A percentile compares a stretch with the other conserved stretches of the same genome.
phyloP scores from a whole-genome alignment of 2,113 vertebrate species.

The Crotalus helleri region DNA sequence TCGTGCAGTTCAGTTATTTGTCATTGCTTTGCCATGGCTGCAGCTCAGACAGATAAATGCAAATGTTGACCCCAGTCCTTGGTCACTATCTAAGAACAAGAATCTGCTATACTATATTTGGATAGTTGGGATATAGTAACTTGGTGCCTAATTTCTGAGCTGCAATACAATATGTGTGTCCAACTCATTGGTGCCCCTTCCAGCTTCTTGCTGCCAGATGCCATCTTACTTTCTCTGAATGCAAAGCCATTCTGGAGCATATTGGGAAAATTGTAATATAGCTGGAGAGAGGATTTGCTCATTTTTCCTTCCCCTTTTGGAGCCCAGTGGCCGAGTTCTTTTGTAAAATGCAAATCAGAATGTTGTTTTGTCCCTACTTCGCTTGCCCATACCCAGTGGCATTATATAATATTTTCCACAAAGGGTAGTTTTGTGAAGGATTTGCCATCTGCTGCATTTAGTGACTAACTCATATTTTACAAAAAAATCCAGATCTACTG shows the following conservation, averaged over 20 bases:
- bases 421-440: not conserved
- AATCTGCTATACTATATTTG: not conserved
- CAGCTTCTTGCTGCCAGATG: not conserved
- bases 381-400: not conserved
- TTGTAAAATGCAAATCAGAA: not conserved
- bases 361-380: not conserved
- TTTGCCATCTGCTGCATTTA: not conserved
- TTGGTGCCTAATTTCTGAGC: not conserved
- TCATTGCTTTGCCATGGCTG: not conserved
- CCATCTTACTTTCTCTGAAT: not conserved
- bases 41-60: too few species aligned
- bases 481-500: not conserved
- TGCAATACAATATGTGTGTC: not conserved
- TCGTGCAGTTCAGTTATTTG: not conserved
- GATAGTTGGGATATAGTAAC: not conserved
- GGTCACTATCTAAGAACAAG: not conserved
- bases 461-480: not conserved
- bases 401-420: not conserved
- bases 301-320: not conserved
- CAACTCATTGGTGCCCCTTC: not conserved
- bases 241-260: not conserved
- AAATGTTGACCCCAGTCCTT: not conserved
- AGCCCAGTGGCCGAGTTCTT: not conserved
- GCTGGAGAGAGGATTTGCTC: not conserved
- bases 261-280: not conserved